Evolutionary conservation across 2,888 invertebrate species (phyloP).

Genomic region (Philereme transversata): DNA sequence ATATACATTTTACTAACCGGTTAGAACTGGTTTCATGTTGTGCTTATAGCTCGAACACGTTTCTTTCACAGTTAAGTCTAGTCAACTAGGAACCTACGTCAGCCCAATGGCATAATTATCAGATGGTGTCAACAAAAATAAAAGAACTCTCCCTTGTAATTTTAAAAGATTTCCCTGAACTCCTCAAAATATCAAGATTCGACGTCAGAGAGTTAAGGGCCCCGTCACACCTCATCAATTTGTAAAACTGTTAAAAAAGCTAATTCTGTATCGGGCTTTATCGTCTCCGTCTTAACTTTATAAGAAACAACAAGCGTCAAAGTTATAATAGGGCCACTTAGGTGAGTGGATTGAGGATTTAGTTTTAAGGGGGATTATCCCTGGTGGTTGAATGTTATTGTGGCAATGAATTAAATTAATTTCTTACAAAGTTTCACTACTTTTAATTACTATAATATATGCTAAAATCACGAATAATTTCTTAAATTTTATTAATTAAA

Average conservation of each 20-base stretch:
- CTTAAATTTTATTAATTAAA: too few species aligned
- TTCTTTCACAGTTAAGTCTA: too few species aligned
- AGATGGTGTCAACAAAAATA: slow-evolving; percentile 2
- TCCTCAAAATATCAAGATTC: slow-evolving; percentile 39
- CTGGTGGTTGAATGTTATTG: too few species aligned
- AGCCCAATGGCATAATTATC: too few species aligned
- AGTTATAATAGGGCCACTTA: slow-evolving; percentile 37
- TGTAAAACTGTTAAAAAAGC: slow-evolving; percentile 50
- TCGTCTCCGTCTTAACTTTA: slow-evolving; percentile 38
- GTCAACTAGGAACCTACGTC: neutral
- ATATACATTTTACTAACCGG: too few species aligned
- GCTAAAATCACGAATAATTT: too few species aligned
- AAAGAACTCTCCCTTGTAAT: slow-evolving; percentile 22
- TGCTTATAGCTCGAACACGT: too few species aligned
- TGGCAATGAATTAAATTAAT: too few species aligned
- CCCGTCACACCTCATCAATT: slow-evolving; percentile 55
- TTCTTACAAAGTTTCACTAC: too few species aligned
- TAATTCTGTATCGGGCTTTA: slow-evolving; percentile 50
- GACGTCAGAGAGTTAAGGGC: slow-evolving; percentile 40
- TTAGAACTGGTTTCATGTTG: too few species aligned
- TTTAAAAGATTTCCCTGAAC: slow-evolving; percentile 35
- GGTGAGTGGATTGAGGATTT: slow-evolving; percentile 38
- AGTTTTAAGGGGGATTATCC: slow-evolving; percentile 6
- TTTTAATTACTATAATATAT: too few species aligned
- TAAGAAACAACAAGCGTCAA: slow-evolving; percentile 36